These are phyloP conservation scores for Anoncus sp. DNA, from an alignment of 2,888 invertebrate genomes.

Conservation along the genomic window DNA sequence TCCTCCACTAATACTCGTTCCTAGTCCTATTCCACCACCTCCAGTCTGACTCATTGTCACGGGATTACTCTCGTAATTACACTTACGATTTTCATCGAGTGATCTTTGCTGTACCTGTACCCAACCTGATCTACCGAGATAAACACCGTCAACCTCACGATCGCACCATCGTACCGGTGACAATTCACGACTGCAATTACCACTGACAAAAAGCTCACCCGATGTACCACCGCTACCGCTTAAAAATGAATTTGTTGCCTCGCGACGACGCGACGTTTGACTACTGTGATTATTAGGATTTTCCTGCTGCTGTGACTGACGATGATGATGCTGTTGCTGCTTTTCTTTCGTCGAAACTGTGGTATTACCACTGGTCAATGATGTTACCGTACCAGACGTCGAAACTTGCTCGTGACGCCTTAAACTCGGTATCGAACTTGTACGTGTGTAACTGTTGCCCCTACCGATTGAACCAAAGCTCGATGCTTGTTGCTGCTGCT, in stretches of 20 bases:
- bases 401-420: slow-evolving; percentile 74
- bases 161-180: slow-evolving; percentile 87
- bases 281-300: slow-evolving; percentile 72
- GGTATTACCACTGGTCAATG: slow-evolving; percentile 72
- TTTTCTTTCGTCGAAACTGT: slow-evolving; percentile 79
- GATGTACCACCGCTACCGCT: slow-evolving; percentile 82
- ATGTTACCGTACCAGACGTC: slow-evolving; percentile 55
- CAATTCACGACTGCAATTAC: slow-evolving; percentile 84
- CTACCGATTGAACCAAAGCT: slow-evolving; percentile 56
- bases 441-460: slow-evolving; percentile 71
- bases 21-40: slow-evolving; percentile 40
- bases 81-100: slow-evolving; percentile 84
- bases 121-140: slow-evolving; percentile 85
- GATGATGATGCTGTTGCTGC: slow-evolving; percentile 69
- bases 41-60: slow-evolving; percentile 44
- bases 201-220: slow-evolving; percentile 83
- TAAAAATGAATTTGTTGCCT: slow-evolving; percentile 76
- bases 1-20: slow-evolving; percentile 63
- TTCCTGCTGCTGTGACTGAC: slow-evolving; percentile 68
- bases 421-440: slow-evolving; percentile 75
- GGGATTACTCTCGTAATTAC: slow-evolving; percentile 76
- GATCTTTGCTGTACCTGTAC: slow-evolving; percentile 86
- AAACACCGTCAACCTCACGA: slow-evolving; percentile 86
- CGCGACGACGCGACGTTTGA: slow-evolving; percentile 75
- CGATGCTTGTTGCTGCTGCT: slow-evolving; percentile 66